Evolutionary conservation across 2,797 vertebrate genomes (phyloP), one percentile per base, ranked within the genome.

Genomic region (Momotus momota): DNA sequence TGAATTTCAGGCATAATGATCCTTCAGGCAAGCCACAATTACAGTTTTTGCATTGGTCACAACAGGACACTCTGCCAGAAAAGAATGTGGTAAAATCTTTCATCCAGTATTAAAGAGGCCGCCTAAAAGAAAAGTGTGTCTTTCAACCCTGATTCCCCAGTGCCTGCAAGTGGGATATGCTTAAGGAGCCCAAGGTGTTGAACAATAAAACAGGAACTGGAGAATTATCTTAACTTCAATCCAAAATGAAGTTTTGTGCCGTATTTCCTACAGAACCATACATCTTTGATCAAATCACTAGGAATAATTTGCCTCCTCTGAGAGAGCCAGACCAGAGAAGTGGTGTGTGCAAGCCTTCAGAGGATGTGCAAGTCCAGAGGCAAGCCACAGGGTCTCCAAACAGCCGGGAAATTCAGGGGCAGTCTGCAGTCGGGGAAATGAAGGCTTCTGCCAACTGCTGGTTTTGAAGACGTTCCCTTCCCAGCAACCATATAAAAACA

Each of bases 1-100:
- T 51, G 19, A 51, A 69, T 86, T 88, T 88, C 33, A 51, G 69
- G 35, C 80, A 81, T 33, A 69, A 93, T 31, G 66, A 88, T 73
- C 49, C 35, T 81, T 72, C 54, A 55, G 73, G 58, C 29, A 84
- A 92, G 40, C 86, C 88, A 92, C 73, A 92, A 92, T 94, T 90
- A 86, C 80, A 75, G n/a, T 38, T 35, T 88, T 88, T 66, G 66
- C 46, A 51, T n/a, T 69, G 73, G 88, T 88, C 62, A 33, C 0
- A 3, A 55, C 81, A 94, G 27, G 35, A 64, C 27, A 29, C 33
- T 27, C 11, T 62, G 77, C 52, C 87, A 91, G 82, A 55, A 81
- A 87, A 70, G 91, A 81, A 5, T 10, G 22, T 55, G 66, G 49
- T 62, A 29, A 90, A 74, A 58, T 75, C 62, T 75, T 90, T 75